phyloP scores from a whole-genome alignment of 2,888 invertebrate genomes.

The Yponomeuta plumbellus region DNA sequence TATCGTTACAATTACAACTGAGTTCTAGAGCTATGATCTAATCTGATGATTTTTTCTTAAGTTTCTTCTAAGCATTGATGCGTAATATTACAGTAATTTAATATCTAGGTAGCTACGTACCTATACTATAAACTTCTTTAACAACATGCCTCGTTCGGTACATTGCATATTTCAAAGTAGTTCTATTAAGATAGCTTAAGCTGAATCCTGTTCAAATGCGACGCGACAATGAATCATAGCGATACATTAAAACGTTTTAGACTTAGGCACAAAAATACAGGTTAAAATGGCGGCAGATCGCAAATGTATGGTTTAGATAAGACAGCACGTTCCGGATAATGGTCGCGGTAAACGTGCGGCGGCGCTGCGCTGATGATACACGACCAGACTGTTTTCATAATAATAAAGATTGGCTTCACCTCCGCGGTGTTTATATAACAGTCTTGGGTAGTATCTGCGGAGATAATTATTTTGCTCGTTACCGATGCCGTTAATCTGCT shows the following conservation, averaged over 20 bases:
- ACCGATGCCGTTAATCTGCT: not conserved
- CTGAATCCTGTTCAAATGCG: not conserved
- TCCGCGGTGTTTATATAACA: constrained; percentile 17
- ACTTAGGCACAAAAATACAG: constrained; percentile 14
- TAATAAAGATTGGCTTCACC: constrained; percentile 27
- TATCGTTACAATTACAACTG: too few species aligned
- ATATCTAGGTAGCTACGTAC: not conserved
- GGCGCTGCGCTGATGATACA: constrained; percentile 32
- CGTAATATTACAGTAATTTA: too few species aligned
- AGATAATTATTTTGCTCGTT: constrained; percentile 13
- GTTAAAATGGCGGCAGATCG: constrained; percentile 30
- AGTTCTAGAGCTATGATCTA: too few species aligned
- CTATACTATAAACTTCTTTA: not conserved
- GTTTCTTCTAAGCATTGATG: too few species aligned
- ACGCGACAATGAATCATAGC: constrained; percentile 6
- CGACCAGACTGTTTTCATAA: constrained; percentile 30
- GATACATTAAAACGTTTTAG: not conserved
- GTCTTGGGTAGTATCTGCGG: constrained; percentile 1
- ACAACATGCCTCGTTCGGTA: not conserved
- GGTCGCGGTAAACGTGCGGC: constrained; percentile 36
- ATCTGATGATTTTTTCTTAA: too few species aligned
- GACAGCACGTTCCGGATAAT: constrained; percentile 44
- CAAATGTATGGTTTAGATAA: constrained; percentile 57
- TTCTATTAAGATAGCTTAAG: not conserved
- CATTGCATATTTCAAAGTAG: not conserved